Conservation (phyloP, 2,888 invertebrate genomes). For the Globia sparganii region DNA sequence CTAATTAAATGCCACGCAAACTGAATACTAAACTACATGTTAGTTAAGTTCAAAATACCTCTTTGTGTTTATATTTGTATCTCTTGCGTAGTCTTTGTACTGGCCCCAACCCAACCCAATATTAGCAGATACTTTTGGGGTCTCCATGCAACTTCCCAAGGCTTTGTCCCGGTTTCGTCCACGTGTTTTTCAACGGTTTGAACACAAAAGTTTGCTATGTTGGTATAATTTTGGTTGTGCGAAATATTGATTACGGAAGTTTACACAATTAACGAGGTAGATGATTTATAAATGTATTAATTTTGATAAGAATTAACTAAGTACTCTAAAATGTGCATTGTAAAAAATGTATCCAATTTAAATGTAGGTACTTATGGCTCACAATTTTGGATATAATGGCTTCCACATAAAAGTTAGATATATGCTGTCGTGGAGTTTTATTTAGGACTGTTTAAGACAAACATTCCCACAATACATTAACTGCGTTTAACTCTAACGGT, state of each 20-base stretch:
- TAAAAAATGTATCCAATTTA: too few relatives aligned
- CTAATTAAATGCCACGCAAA: conserved; percentile 41
- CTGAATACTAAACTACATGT: conserved; percentile 34
- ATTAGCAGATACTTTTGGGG: conserved; percentile 42
- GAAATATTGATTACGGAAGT: conserved; percentile 1
- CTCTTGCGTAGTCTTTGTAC: conserved; percentile 31
- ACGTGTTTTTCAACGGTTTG: conserved; percentile 34
- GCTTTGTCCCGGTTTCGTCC: conserved; percentile 43
- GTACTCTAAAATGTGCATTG: too few relatives aligned
- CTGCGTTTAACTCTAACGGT: too few relatives aligned
- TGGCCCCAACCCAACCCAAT: conserved; percentile 38
- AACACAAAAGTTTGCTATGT: conserved; percentile 22
- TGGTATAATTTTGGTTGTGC: background rate
- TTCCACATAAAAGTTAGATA: too few relatives aligned
- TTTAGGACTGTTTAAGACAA: too few relatives aligned
- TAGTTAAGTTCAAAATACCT: conserved; percentile 49
- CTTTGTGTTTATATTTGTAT: conserved; percentile 23
- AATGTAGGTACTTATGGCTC: too few relatives aligned
- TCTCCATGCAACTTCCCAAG: conserved; percentile 43
- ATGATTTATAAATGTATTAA: too few relatives aligned
- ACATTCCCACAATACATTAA: too few relatives aligned
- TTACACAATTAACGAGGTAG: background rate
- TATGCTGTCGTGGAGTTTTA: too few relatives aligned
- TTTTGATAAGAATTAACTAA: too few relatives aligned
- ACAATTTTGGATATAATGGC: too few relatives aligned